Evolutionary conservation across 1,140 invertebrate species (phyloP).

Genomic region (Anoplolepis gracilipes): DNA sequence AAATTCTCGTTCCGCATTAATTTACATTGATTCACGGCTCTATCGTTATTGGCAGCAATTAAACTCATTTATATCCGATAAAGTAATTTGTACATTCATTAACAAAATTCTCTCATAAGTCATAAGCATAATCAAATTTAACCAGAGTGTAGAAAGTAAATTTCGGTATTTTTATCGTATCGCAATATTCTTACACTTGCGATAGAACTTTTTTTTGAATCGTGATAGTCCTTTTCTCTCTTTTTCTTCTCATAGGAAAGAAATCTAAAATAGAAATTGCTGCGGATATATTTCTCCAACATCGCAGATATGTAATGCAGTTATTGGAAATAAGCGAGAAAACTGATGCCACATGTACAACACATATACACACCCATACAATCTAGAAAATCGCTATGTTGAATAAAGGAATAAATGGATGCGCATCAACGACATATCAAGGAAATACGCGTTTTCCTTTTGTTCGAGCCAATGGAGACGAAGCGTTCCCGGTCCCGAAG

Average conservation of each 20-base stretch:
- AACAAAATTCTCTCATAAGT: neutral
- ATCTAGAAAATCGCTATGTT: neutral
- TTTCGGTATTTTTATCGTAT: neutral
- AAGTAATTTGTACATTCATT: conserved; percentile 23
- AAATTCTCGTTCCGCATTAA: conserved; percentile 34
- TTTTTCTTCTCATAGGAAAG: neutral
- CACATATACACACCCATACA: neutral
- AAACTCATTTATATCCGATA: conserved; percentile 5
- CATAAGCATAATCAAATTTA: neutral
- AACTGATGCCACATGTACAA: neutral
- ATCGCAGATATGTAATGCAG: conserved; percentile 36
- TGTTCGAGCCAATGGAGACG: conserved; percentile 36
- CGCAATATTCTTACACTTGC: neutral
- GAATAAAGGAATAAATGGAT: conserved; percentile 53
- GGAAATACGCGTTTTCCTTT: conserved; percentile 47
- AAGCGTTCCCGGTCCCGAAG: conserved; percentile 27
- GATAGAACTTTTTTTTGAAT: neutral
- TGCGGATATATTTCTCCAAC: conserved; percentile 36
- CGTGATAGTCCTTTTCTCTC: neutral
- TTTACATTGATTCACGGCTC: conserved; percentile 48
- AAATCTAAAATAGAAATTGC: conserved; percentile 33
- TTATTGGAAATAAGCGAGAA: conserved; percentile 49
- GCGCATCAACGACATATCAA: conserved; percentile 55
- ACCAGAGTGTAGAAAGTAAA: neutral
- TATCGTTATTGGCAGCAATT: conserved; percentile 62